A percentile compares a stretch with the other conserved stretches of the same genome.
Evolutionary conservation across 2,797 vertebrate genomes (phyloP).

Genomic region (Manis pentadactyla): DNA sequence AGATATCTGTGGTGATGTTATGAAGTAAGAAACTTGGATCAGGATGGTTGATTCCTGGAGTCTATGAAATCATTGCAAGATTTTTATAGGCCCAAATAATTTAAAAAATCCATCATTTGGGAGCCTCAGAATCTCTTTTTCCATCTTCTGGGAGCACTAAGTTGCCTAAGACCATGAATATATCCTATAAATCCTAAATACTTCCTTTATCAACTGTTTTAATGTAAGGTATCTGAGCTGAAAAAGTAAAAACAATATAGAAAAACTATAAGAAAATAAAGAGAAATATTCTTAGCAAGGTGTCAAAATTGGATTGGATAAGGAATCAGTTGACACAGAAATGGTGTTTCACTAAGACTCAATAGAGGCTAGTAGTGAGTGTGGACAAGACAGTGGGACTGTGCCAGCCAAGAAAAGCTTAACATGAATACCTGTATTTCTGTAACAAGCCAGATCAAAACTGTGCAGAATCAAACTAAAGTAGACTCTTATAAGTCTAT

Average conservation of each 20-base stretch:
- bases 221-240: background rate
- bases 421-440: background rate
- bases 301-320: background rate
- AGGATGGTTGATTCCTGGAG: background rate
- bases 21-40: background rate
- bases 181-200: background rate
- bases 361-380: background rate
- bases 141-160: background rate
- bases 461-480: conserved; percentile 29
- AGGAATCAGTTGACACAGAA: background rate
- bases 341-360: conserved; percentile 17
- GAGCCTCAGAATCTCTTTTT: background rate
- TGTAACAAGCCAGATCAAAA: background rate
- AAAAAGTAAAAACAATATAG: background rate
- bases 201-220: background rate
- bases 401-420: background rate
- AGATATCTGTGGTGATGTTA: background rate
- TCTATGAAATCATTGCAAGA: background rate
- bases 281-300: background rate
- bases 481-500: background rate
- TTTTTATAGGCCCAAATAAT: background rate
- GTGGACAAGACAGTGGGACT: background rate
- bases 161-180: background rate
- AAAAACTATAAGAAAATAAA: conserved; percentile 31
- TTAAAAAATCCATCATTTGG: background rate